Evolutionary conservation across 2,888 invertebrate species (phyloP), one percentile per base, ranked within the genome.

Genomic region (Drosophila borborema): DNA sequence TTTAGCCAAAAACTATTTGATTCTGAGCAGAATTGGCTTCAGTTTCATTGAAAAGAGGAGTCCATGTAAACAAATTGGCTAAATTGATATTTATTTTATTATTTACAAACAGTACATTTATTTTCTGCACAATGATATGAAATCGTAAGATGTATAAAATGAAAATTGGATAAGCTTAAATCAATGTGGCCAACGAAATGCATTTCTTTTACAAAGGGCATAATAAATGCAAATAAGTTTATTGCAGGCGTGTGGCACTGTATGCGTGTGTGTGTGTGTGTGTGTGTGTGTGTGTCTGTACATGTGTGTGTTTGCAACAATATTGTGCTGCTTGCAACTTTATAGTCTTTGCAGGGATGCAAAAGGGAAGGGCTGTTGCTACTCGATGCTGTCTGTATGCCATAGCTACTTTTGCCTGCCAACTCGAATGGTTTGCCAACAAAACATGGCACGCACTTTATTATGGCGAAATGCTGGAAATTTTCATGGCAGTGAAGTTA

Each of bases 401-500:
- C 55, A 28, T 45, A 61, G 58, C 56, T 78, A 61, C 67, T 45
- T 31, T 59, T 31, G 55, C 68, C 69, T 64, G 54, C 14, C 38
- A 66, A 20, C 63, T 53, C 28, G 49, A 67, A 43, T 46, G 53
- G 31, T 65, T 40, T 60, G 51, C 38, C 45, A 55, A 61, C 58
- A 60, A 72, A 48, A 45, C 18, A 28, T 45, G 43, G 20, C 43
- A 76, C 84, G 77, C 89, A 89, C 87, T 89, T 87, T 80, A 87
- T 90, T 90, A 77, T 75, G 63, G 65, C 46, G 78, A 73, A 80
- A 89, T 77, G 74, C 83, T 77, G 71, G 66, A 72, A 77, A 87
- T 72, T 77, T 81, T 77, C 72, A 78, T 73, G 77, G 80, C 77
- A 82, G 77, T 72, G 85, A 66, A 81, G 90, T 87, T 90, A 87